Percentiles rank a stretch among this genome's conserved stretches.
Evolutionary conservation across 1,140 invertebrate species (phyloP).

Genomic region (Zaprionus camerounensis): DNA sequence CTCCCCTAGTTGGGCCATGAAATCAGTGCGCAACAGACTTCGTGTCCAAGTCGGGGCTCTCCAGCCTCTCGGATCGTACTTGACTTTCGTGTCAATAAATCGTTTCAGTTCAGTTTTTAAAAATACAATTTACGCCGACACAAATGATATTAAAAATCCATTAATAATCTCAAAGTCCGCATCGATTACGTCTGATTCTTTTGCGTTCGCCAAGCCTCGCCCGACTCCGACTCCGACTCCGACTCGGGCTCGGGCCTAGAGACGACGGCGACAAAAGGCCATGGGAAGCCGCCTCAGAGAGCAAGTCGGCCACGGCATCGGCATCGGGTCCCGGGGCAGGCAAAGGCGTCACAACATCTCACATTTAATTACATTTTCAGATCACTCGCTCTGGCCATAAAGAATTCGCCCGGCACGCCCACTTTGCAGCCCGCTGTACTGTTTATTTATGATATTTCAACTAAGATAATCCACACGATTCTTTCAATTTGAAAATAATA

Average conservation of each 20-base stretch:
- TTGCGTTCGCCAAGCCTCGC: conserved; percentile 8
- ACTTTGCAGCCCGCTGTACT: not conserved
- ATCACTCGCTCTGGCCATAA: conserved; percentile 19
- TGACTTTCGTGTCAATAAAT: conserved; percentile 82
- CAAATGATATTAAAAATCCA: conserved; percentile 83
- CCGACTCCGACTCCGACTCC: conserved; percentile 18
- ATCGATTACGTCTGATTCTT: conserved; percentile 64
- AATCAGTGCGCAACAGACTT: conserved; percentile 6
- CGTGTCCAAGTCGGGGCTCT: not conserved
- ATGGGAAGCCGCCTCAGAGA: conserved; percentile 47
- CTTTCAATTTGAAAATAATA: not conserved
- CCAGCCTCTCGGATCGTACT: conserved; percentile 46
- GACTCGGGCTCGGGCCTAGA: conserved; percentile 11
- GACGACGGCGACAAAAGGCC: conserved; percentile 41
- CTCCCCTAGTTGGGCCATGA: conserved; percentile 3
- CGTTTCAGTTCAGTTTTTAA: conserved; percentile 63
- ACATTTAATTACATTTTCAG: conserved; percentile 70
- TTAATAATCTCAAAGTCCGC: conserved; percentile 71
- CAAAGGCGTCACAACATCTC: conserved; percentile 78
- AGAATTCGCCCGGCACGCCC: conserved; percentile 43
- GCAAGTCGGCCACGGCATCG: not conserved
- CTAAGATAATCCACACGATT: not conserved
- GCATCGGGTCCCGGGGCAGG: conserved; percentile 18
- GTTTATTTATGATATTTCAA: conserved; percentile 1
- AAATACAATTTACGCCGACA: conserved; percentile 79